phyloP scores from a whole-genome alignment of 2,113 vertebrate species.

The rat (Rattus norvegicus) region GRCr8 NC_086026.1:84617001-84617500 shows the following conservation, averaged over 20 bases:
- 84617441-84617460: background rate
- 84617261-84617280: background rate
- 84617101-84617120: background rate
- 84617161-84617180: background rate
- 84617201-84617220: background rate
- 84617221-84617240: background rate
- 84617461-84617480: background rate
- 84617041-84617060: background rate
- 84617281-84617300: background rate
- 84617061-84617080: background rate
- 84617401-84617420: slow-evolving; percentile 16
- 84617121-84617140: background rate
- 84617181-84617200: background rate
- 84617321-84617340: background rate
- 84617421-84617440: background rate
- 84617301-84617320: background rate
- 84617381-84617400: slow-evolving; percentile 1
- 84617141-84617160: background rate
- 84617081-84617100: background rate
- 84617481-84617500: background rate
- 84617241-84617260: background rate
- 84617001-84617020: background rate
- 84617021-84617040: slow-evolving; percentile 12
- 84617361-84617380: background rate
- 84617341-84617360: background rate